Base-by-base conservation (phyloP, 2,888 invertebrate genomes). In the Carterocephalus palaemon region DNA sequence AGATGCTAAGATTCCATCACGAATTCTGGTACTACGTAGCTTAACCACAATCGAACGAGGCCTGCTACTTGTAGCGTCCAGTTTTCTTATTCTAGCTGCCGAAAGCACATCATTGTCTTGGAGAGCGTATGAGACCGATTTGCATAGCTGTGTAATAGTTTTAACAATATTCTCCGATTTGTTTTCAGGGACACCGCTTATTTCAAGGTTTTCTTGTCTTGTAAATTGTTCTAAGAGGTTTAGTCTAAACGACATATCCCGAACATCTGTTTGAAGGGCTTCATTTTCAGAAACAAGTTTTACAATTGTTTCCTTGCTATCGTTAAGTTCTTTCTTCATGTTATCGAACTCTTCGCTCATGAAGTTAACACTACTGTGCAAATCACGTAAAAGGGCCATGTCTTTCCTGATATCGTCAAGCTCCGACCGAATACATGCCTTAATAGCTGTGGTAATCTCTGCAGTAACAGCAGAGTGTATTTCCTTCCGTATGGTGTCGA, bases 171-270 rank as follows among this genome's bases (percentile, higher is more conserved):
- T 56, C 32, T 59, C 59, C 2, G 24, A 20, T n/a, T 43, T 51
- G 24, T 56, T 46, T 34, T 59, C 53, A 0, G 54, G 54, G 1
- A 57, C 50, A 28, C 59, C 56, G 4, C 57, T 54, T 4, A 58
- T 41, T 33, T 58, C 53, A 2, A 56, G 5, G 28, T 56, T 58
- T 6, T 34, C 40, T 2, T 51, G 23, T n/a, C 57, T 45, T 2
- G 55, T 43, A 3, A 39, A 31, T 28, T 54, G 53, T 19, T 57
- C 57, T 10, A 54, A 24, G 12, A 49, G 49, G 3, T 31, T 38
- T 1, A 57, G 24, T 4, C 52, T 51, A 1, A 8, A 13, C 8
- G 29, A 40, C 1, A 33, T 31, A 6, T 47, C 42, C 1, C 17
- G 26, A 7, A 20, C 33, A 4, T 34, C 12, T 2, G 26, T 32